These are phyloP conservation scores for Cyphomyrus plagiostoma DNA, from an alignment of 2,113 vertebrate genomes.

Conservation along the genomic window DNA sequence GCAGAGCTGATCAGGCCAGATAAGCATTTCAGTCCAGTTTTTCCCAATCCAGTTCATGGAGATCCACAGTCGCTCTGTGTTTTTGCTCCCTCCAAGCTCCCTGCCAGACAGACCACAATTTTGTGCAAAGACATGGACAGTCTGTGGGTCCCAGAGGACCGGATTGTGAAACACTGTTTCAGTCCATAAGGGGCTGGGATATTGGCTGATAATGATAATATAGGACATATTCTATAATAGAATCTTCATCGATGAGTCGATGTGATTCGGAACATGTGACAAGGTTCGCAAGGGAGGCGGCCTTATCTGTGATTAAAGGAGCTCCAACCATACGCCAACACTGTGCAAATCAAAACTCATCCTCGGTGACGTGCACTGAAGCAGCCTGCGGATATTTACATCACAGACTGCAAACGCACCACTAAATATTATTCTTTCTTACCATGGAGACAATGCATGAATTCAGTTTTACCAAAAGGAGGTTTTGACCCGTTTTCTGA, in stretches of 20 bases:
- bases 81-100: not conserved
- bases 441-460: not conserved
- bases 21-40: not conserved
- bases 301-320: not conserved
- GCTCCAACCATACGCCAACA: not conserved
- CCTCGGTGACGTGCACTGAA: not conserved
- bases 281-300: not conserved
- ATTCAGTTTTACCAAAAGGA: not conserved
- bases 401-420: not conserved
- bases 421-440: not conserved
- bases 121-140: not conserved
- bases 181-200: not conserved
- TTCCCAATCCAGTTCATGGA: not conserved
- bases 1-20: not conserved
- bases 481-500: not conserved
- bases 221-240: not conserved
- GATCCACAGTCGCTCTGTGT: not conserved
- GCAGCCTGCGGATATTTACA: not conserved
- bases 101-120: no score
- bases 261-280: not conserved
- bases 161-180: not conserved
- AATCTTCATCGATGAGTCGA: not conserved
- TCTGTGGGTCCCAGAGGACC: not conserved
- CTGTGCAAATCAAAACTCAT: not conserved
- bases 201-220: not conserved